These are phyloP conservation scores for Onthophagus sagittarius DNA, from an alignment of 2,888 invertebrate species.

Conservation along the genomic window DNA sequence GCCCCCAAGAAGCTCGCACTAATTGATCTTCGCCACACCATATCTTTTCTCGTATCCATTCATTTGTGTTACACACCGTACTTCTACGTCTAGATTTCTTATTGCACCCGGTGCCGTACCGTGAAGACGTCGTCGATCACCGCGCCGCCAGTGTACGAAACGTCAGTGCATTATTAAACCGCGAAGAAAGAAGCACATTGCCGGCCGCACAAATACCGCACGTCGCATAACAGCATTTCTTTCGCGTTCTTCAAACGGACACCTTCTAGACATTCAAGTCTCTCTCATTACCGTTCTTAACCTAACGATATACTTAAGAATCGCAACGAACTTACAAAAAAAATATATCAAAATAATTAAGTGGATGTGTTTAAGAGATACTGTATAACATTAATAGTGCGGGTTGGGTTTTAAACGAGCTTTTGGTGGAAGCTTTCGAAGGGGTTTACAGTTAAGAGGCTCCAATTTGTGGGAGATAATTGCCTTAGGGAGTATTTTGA, in stretches of 20 bases:
- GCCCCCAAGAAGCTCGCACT: slow-evolving; percentile 41
- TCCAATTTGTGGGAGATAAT: not conserved
- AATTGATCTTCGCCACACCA: slow-evolving; percentile 35
- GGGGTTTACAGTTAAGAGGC: not conserved
- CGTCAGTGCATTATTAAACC: slow-evolving; percentile 35
- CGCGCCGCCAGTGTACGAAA: slow-evolving; percentile 19
- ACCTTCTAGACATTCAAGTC: not conserved
- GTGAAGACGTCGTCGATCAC: not conserved
- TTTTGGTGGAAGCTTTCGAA: not conserved
- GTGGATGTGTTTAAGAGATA: not conserved
- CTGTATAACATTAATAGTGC: not conserved
- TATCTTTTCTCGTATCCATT: not conserved
- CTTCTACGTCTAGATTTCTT: not conserved
- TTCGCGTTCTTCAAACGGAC: slow-evolving; percentile 11
- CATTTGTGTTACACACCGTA: not conserved
- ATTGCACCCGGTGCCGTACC: not conserved
- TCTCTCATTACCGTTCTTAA: not conserved
- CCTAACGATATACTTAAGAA: not conserved
- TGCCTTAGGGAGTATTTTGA: not conserved
- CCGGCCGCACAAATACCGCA: slow-evolving; percentile 7
- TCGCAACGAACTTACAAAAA: not conserved
- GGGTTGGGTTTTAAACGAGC: not conserved
- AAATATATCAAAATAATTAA: not conserved
- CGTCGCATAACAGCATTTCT: slow-evolving; percentile 13
- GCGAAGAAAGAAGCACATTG: slow-evolving; percentile 26